phyloP scores from a whole-genome alignment of 2,797 vertebrate genomes.

The Trematomus bernacchii region DNA sequence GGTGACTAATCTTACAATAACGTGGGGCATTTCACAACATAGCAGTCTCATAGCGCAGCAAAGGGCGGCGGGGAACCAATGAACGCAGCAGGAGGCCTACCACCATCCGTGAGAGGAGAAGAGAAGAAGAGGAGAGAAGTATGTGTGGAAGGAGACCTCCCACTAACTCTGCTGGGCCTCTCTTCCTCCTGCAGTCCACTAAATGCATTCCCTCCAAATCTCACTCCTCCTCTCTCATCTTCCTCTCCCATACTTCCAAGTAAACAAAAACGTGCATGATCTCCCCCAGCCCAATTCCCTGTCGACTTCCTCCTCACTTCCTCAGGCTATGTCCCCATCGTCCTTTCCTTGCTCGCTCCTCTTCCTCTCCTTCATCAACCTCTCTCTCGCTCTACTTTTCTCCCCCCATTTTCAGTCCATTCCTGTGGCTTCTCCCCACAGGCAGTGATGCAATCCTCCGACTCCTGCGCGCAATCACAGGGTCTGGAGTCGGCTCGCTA shows the following conservation, averaged over 20 bases:
- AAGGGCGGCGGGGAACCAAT: conserved; percentile 35
- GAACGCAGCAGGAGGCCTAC: conserved; percentile 46
- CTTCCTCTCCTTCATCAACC: conserved; percentile 27
- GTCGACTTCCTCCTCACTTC: conserved; percentile 39
- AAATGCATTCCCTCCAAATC: conserved; percentile 23
- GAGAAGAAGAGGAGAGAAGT: conserved; percentile 21
- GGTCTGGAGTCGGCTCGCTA: conserved; percentile 72
- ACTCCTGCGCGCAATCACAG: conserved; percentile 84
- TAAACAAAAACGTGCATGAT: conserved; percentile 40
- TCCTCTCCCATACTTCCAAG: conserved; percentile 28
- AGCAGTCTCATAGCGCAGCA: conserved; percentile 37
- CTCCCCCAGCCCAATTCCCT: conserved; percentile 32
- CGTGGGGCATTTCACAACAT: conserved; percentile 76
- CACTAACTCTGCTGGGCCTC: conserved; percentile 52
- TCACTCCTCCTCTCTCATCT: conserved; percentile 39
- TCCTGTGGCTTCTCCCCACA: conserved; percentile 81
- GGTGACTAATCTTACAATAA: conserved; percentile 77
- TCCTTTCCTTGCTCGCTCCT: conserved; percentile 40
- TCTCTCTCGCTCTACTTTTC: not conserved
- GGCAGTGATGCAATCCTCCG: conserved; percentile 86
- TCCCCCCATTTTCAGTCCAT: conserved; percentile 52
- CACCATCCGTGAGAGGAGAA: conserved; percentile 18
- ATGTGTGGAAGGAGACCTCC: conserved; percentile 47
- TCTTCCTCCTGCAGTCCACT: conserved; percentile 57
- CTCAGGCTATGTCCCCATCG: conserved; percentile 23